A percentile compares a stretch with the other conserved stretches of the same genome.
Conservation (phyloP, 1,140 invertebrate genomes). For the Amyelois transitella region DNA sequence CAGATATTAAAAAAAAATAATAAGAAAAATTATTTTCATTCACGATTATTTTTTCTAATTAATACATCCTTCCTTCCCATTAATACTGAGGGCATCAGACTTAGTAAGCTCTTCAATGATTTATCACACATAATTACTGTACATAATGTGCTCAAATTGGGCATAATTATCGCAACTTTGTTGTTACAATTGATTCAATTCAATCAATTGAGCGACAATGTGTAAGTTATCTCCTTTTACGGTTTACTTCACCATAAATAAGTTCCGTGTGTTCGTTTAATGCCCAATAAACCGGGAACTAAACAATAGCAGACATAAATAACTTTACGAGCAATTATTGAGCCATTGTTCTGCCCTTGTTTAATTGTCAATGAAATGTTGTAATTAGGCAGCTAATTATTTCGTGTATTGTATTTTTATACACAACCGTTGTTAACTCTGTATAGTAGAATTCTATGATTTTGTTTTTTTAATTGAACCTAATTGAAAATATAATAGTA, state of each 20-base stretch:
- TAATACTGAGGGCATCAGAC: no score
- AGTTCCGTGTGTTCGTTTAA: not conserved
- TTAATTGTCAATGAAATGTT: constrained; percentile 9
- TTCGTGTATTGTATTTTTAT: not conserved
- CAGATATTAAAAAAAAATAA: no score
- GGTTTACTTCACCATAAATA: not conserved
- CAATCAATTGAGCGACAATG: not conserved
- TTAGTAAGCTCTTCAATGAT: no score
- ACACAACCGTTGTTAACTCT: not conserved
- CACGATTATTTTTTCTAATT: no score
- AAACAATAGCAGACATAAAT: not conserved
- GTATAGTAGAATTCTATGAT: not conserved
- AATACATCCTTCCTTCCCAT: no score
- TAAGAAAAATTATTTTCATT: no score
- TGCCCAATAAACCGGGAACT: not conserved
- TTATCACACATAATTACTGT: no score
- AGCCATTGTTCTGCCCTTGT: constrained; percentile 5
- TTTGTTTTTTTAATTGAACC: not conserved
- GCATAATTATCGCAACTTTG: no score
- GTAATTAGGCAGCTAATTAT: constrained; percentile 8
- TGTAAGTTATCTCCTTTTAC: not conserved
- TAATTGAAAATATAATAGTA: no score
- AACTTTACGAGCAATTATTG: constrained; percentile 8
- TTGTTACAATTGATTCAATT: not conserved
- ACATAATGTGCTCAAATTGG: no score